Conservation (phyloP, 2,797 vertebrate genomes). For the Chlorospingus semifuscus region DNA sequence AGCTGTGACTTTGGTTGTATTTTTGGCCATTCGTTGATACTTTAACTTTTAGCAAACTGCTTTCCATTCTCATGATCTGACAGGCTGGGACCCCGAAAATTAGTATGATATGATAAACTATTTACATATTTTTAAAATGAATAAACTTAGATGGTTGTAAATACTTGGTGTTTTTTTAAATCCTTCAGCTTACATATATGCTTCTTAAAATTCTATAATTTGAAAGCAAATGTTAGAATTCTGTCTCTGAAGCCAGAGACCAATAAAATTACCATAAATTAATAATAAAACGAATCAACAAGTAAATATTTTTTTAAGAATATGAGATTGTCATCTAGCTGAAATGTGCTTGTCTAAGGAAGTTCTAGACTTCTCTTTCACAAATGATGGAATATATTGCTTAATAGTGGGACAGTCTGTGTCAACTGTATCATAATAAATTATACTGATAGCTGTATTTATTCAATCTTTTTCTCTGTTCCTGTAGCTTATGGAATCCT, state of each 20-base stretch:
- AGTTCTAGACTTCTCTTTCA: background rate
- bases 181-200: background rate
- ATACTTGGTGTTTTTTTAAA: background rate
- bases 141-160: background rate
- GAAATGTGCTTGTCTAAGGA: background rate
- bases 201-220: background rate
- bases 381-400: background rate
- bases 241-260: background rate
- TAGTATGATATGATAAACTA: background rate
- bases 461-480: background rate
- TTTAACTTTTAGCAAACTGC: background rate
- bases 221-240: background rate
- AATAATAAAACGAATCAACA: background rate
- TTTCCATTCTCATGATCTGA: background rate
- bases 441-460: background rate
- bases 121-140: background rate
- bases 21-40: background rate
- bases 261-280: background rate
- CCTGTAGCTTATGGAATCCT: slow-evolving; percentile 79
- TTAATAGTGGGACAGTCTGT: background rate
- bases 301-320: background rate
- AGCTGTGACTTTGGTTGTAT: background rate
- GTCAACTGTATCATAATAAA: background rate
- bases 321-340: background rate
- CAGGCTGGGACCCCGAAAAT: background rate